Percentiles rank a stretch among this genome's conserved stretches.
These are phyloP conservation scores for Saccopteryx leptura DNA, from an alignment of 2,113 vertebrate genomes.

Conservation along the genomic window DNA sequence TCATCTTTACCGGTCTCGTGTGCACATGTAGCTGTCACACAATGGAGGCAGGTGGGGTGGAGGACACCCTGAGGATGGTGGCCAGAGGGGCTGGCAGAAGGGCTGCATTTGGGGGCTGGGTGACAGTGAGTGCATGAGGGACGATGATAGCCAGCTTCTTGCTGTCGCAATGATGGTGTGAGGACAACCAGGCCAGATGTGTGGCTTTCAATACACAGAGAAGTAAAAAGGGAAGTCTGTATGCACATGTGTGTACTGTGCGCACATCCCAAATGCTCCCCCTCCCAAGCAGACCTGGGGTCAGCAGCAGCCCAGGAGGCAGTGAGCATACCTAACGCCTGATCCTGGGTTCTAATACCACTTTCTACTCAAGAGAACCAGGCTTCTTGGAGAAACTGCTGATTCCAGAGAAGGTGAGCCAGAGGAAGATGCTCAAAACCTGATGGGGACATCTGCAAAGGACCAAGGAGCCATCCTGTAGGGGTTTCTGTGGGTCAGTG, in stretches of 20 bases:
- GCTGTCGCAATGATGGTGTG: accelerated
- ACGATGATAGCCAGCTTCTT: accelerated
- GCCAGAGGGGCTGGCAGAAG: background rate
- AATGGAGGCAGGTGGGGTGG: background rate
- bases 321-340: background rate
- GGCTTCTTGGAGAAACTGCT: background rate
- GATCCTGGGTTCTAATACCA: accelerated
- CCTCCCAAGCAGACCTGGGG: accelerated
- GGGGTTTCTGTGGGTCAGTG: accelerated
- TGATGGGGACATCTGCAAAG: too few species aligned
- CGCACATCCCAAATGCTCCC: accelerated
- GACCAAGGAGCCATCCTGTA: background rate
- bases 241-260: accelerated
- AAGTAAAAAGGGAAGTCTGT: accelerated
- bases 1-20: background rate
- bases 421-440: accelerated
- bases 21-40: background rate
- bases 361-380: background rate
- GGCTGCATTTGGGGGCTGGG: too few species aligned
- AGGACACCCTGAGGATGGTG: background rate
- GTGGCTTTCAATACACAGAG: accelerated
- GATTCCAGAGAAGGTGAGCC: too few species aligned
- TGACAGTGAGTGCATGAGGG: background rate
- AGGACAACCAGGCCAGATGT: accelerated
- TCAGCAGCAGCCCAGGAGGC: background rate